Percentiles rank a stretch among this genome's conserved stretches.
These are phyloP conservation scores for Brachirus orientalis DNA, from an alignment of 2,113 vertebrate species.

Conservation along the genomic window DNA sequence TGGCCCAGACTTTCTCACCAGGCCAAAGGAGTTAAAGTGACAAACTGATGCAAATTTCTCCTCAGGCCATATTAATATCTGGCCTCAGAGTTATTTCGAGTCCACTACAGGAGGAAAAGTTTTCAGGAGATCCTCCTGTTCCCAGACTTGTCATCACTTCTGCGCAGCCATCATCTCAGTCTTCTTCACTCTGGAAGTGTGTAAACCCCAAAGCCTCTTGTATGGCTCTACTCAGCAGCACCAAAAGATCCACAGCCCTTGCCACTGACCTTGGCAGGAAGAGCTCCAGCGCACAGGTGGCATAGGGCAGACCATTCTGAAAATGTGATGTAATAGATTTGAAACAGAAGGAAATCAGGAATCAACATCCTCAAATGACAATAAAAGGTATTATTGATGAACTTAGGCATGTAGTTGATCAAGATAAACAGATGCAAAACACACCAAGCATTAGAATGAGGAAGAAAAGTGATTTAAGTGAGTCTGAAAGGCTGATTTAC, in stretches of 20 bases:
- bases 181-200: not conserved
- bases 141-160: not conserved
- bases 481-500: too few relatives aligned
- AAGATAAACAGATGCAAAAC: too few relatives aligned
- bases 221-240: conserved; percentile 64
- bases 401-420: too few relatives aligned
- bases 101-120: not conserved
- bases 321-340: not conserved
- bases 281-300: conserved; percentile 59
- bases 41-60: not conserved
- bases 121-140: not conserved
- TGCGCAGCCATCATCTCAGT: not conserved
- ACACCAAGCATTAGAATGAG: too few relatives aligned
- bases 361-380: too few relatives aligned
- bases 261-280: conserved; percentile 61
- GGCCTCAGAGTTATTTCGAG: not conserved
- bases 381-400: too few relatives aligned
- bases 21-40: too few relatives aligned
- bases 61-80: too few relatives aligned
- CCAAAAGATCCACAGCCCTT: conserved; percentile 40
- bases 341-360: not conserved
- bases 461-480: too few relatives aligned
- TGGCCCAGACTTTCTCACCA: not conserved
- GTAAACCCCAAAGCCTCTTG: conserved; percentile 38
- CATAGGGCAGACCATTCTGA: conserved; percentile 40